Evolutionary conservation across 2,888 invertebrate genomes (phyloP), one percentile per base, ranked within the genome.

Genomic region (Polydrusus tereticollis): DNA sequence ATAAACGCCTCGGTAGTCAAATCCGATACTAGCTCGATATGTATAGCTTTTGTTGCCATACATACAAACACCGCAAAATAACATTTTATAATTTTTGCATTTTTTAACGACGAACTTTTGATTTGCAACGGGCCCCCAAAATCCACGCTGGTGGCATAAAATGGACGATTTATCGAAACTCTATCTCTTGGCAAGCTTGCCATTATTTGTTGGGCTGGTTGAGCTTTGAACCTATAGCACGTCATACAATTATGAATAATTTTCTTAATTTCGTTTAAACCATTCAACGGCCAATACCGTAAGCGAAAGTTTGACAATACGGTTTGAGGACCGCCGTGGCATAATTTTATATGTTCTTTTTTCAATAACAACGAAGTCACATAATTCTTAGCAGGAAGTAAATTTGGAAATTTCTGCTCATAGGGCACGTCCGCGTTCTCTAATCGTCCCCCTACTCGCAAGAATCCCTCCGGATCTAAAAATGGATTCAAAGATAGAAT

Each of bases 221-320:
- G 7, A 8, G 76, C 67, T 7, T 69, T 69, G 23, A 75, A 68
- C 7, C 72, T 45, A 20, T 67, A 76, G 59, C 76, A 78, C 4
- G n/a, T 69, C 3, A 72, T 21, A 41, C 77, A 77, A 5, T 69
- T 33, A 33, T 52, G 41, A 18, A 77, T 72, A 18, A 73, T 43
- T 12, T 41, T n/a, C 60, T 73, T 72, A 2, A 76, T 43, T 58
- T 62, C 52, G 45, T 68, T 50, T 16, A 70, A 20, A 7, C 71
- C 77, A 41, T 72, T 60, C 2, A 76, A 29, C 0, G 71, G 72
- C 77, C 76, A 76, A 69, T 36, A 77, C 29, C 41, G 45, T 23
- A 73, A 23, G 29, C 77, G n/a, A 10, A 78, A 33, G 64, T 74
- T 72, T 7, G 74, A 55, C 12, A 78, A 47, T 12, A 69, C 69